Conservation (phyloP, 2,888 invertebrate species). For the Crossocerus cetratus region DNA sequence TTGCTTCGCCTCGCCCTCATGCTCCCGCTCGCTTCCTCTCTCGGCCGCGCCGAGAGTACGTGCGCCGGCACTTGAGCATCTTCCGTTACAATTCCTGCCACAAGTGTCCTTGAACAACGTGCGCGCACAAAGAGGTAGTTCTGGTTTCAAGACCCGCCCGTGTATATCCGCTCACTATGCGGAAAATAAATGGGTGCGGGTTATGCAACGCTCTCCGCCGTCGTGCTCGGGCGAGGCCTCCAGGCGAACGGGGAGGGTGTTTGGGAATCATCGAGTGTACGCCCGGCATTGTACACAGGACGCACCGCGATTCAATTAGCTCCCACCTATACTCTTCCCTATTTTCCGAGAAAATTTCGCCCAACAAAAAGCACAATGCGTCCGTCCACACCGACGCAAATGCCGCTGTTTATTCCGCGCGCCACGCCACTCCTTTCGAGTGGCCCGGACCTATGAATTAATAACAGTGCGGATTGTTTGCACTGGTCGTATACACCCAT, state of each 20-base stretch:
- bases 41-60: too few species aligned
- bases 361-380: too few species aligned
- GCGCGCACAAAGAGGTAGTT: constrained; percentile 21
- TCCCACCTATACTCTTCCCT: too few species aligned
- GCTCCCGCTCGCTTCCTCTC: too few species aligned
- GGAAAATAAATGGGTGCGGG: constrained; percentile 13
- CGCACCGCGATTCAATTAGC: not conserved
- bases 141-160: constrained; percentile 17
- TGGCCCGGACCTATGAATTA: not conserved
- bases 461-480: not conserved
- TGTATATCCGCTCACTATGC: not conserved
- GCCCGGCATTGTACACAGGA: not conserved
- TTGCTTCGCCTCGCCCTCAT: not conserved
- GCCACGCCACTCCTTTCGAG: not conserved
- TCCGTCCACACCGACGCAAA: not conserved
- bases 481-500: not conserved
- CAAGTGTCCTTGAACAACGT: constrained; percentile 25
- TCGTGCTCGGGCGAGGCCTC: not conserved
- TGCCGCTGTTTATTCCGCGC: not conserved
- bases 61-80: constrained; percentile 8
- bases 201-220: constrained; percentile 27
- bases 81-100: constrained; percentile 34
- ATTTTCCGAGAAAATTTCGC: too few species aligned
- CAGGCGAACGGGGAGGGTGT: not conserved
- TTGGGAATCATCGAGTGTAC: not conserved